Base-by-base conservation (phyloP, 2,113 vertebrate species). In the Alethe diademata region DNA sequence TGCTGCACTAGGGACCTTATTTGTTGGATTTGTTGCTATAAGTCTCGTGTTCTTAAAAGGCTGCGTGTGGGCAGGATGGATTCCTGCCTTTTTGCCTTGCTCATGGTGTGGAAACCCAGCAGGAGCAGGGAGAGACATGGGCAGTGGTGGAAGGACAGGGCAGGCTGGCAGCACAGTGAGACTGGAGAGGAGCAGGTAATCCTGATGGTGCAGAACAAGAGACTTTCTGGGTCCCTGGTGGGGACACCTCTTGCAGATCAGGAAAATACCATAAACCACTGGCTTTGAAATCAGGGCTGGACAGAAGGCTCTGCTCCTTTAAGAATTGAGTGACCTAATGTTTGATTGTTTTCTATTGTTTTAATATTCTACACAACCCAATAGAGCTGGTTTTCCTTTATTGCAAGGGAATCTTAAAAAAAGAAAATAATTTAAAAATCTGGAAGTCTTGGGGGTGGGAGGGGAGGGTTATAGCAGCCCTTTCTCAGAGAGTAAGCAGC, bases 401-500 rank as follows among this genome's bases (percentile, higher is more conserved):
- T 81, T 81, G 51, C 16, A n/a, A 72, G 19, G 45, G 62, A 74
- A 24, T 85, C 5, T 67, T 6, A 57, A 38, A 87, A 87, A 78
- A 58, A 45, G 4, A 61, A 70, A 64, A 67, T 5, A 5, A 67
- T 36, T 79, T 56, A 28, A 60, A 33, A 86, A 50, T 13, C 45
- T 73, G 11, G 8, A 86, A 53, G 25, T 6, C 8, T 62, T 38
- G 25, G 7, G 19, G 8, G 1, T 84, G 7, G 23, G 28, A 53
- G 6, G 5, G 31, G 3, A 33, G 6, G 3, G 5, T 25, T 72
- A 53, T 45, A 60, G 16, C 17, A 61, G 9, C 9, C 11, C 11
- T 14, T 87, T 76, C 1, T 1, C 24, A 60, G 26, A 47, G 19
- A 43, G 18, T 12, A 48, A 76, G 36, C 0, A 1, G 5, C 19